Conservation (phyloP, 2,113 vertebrate species). For the Elephas maximus region DNA sequence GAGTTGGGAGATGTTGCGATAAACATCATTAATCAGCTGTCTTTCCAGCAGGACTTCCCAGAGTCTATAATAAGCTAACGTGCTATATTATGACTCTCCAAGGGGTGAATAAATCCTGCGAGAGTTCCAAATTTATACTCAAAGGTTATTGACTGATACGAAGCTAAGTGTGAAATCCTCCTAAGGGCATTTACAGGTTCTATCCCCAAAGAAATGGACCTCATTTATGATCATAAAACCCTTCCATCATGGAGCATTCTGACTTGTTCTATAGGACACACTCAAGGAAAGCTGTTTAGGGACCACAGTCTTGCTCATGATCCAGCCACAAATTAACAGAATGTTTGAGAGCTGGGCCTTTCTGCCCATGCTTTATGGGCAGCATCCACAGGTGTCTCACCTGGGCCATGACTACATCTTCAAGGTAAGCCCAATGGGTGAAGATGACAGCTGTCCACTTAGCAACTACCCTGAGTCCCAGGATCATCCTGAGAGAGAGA, state of each 20-base stretch:
- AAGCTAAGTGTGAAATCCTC: not conserved
- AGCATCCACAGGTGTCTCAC: not conserved
- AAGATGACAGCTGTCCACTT: not conserved
- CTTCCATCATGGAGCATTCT: not conserved
- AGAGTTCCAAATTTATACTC: constrained; percentile 36
- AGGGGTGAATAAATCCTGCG: not conserved
- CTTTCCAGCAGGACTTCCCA: not conserved
- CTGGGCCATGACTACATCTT: not conserved
- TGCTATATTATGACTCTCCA: not conserved
- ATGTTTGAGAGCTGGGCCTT: not conserved
- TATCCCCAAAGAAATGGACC: not conserved
- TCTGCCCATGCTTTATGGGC: not conserved
- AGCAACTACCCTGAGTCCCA: not conserved
- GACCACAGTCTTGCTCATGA: not conserved
- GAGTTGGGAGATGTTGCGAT: not conserved
- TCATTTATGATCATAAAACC: not conserved
- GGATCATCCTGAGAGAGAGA: not conserved
- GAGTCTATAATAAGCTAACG: not conserved
- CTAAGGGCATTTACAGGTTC: not conserved
- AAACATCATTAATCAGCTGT: not conserved
- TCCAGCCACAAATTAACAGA: not conserved
- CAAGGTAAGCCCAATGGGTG: not conserved
- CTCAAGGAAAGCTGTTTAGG: not conserved
- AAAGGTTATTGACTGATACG: not conserved
- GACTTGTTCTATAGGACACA: not conserved